Evolutionary conservation across 2,797 vertebrate species (phyloP).

Genomic region (Anolis apletophallus): DNA sequence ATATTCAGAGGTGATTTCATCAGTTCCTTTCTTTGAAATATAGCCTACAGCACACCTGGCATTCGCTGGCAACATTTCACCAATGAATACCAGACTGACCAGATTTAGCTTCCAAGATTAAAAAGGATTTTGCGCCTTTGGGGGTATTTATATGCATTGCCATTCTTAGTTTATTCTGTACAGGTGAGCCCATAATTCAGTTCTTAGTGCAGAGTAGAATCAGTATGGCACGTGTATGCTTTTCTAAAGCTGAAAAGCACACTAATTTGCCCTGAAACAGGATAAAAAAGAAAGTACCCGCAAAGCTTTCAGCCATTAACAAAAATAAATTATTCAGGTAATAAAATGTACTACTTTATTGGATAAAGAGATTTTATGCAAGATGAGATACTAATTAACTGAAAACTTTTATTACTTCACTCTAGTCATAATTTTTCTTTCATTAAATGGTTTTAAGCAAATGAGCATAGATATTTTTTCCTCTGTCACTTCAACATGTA

Average conservation of each 20-base stretch:
- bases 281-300: neutral
- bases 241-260: neutral
- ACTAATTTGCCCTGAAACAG: neutral
- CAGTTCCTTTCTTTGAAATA: too few species aligned
- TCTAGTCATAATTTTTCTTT: neutral
- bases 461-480: conserved; percentile 13
- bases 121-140: too few species aligned
- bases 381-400: neutral
- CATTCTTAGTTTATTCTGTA: neutral
- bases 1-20: too few species aligned
- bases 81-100: too few species aligned
- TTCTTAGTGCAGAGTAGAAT: neutral
- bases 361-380: neutral
- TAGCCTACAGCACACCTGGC: too few species aligned
- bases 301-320: neutral
- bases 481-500: neutral
- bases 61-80: too few species aligned
- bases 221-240: neutral
- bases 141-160: too few species aligned
- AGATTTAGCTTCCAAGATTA: too few species aligned
- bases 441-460: conserved; percentile 23
- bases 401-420: neutral
- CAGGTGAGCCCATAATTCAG: neutral
- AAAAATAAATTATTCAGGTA: conserved; percentile 24
- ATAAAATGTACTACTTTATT: neutral